Evolutionary conservation across 2,113 vertebrate species (phyloP), one percentile per base, ranked within the genome.

Genomic region (Jacana jacana): DNA sequence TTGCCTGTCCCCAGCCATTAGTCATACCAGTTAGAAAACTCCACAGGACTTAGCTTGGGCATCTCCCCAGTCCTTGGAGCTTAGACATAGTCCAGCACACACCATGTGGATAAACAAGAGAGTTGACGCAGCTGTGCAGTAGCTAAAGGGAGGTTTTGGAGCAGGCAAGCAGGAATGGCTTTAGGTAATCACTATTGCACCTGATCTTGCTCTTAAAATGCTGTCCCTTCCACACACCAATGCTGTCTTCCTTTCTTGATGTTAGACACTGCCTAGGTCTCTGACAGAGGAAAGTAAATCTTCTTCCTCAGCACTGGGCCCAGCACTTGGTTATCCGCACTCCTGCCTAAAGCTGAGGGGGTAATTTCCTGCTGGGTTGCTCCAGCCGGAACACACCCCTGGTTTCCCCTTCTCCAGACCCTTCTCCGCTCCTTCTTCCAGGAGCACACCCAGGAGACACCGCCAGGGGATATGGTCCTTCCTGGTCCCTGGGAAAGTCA

Each of bases 81-180:
- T 81, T 39, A 35, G 37, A 64, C 7, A 13, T 1, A 79, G 78
- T 17, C 70, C 70, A 79, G 85, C 25, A 68, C 70, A 75, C 0
- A 3, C 51, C 23, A 3, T 63, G 10, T 51, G 54, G 68, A 77
- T 91, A 77, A 88, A 80, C 75, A 92, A 55, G 76, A 76, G 71
- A 49, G 44, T 64, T 83, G 68, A 64, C 86, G 57, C 86, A 75
- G 86, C 89, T 94, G 64, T 75, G 60, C 68, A 31, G 81, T 10
- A 73, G 86, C 77, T 65, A 31, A 9, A 19, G 24, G 61, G 37
- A 49, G 65, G 13, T 65, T 89, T 92, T 78, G 86, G 77, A 83
- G 37, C 58, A 88, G 30, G 14, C 65, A 46, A 69, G 75, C 48
- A 27, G 82, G 33, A 88, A 55, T 7, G 39, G 48, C 52, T 72